These are phyloP conservation scores for Drosophila nannoptera DNA, from an alignment of 1,140 invertebrate genomes.

Conservation along the genomic window DNA sequence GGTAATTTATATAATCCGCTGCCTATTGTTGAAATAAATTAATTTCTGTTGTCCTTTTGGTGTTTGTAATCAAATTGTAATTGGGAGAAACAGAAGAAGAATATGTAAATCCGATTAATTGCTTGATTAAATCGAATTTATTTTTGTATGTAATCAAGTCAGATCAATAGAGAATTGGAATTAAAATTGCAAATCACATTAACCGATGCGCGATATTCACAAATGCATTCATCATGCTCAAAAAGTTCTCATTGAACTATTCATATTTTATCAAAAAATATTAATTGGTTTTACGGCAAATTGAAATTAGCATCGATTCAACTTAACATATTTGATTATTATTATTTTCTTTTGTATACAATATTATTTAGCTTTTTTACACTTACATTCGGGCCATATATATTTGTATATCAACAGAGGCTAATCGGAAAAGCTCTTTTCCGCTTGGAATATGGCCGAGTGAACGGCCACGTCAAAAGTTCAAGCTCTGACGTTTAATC, in stretches of 20 bases:
- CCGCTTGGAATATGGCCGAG: conserved; percentile 23
- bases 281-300: not conserved
- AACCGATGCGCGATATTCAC: conserved; percentile 26
- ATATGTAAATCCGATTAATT: conserved; percentile 65
- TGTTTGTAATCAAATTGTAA: conserved; percentile 33
- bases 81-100: not conserved
- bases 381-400: not conserved
- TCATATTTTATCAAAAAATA: not conserved
- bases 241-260: not conserved
- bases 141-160: conserved; percentile 45
- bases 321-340: not conserved
- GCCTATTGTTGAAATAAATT: conserved; percentile 72
- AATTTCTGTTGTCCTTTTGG: conserved; percentile 48
- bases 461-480: conserved; percentile 31
- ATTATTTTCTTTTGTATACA: not conserved
- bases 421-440: conserved; percentile 43
- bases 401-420: not conserved
- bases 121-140: conserved; percentile 71
- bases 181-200: conserved; percentile 37
- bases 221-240: conserved; percentile 29
- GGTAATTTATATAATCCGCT: conserved; percentile 63
- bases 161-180: conserved; percentile 14
- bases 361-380: not conserved
- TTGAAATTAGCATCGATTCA: not conserved
- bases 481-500: conserved; percentile 11